phyloP scores from a whole-genome alignment of 2,797 vertebrate genomes.

The Hoplostethus mediterraneus region DNA sequence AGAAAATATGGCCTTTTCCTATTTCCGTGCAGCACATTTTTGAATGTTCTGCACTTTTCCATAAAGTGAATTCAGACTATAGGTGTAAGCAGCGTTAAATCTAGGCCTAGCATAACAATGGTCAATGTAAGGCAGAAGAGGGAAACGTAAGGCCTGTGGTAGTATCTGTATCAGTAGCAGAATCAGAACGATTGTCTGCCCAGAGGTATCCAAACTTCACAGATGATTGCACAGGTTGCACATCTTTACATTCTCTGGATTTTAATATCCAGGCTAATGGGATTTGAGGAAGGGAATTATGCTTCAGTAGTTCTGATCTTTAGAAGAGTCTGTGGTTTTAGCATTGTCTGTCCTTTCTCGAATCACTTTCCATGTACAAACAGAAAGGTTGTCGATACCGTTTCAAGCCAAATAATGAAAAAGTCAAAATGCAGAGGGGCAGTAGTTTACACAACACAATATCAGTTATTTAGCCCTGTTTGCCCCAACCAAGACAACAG shows the following conservation, averaged over 20 bases:
- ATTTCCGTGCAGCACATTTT: constrained; percentile 50
- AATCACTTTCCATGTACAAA: constrained; percentile 31
- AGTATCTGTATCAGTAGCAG: constrained; percentile 54
- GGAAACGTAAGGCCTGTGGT: constrained; percentile 84
- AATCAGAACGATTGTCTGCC: constrained; percentile 47
- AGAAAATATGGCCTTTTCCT: constrained; percentile 59
- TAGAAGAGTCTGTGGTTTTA: constrained; percentile 33
- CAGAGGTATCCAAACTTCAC: constrained; percentile 58
- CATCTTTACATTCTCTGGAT: constrained; percentile 64
- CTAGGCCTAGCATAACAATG: constrained; percentile 45
- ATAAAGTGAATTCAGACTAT: constrained; percentile 13
- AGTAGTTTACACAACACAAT: neutral
- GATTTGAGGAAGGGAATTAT: constrained; percentile 28
- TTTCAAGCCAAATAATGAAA: constrained; percentile 44
- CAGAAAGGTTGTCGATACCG: constrained; percentile 31
- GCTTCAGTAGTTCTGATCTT: constrained; percentile 40
- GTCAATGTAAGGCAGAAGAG: constrained; percentile 69
- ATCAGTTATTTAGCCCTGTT: neutral
- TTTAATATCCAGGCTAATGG: constrained; percentile 36
- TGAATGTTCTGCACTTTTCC: constrained; percentile 67
- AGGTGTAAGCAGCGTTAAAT: constrained; percentile 30
- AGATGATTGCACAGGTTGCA: constrained; percentile 24
- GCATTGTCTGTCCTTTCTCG: constrained; percentile 4
- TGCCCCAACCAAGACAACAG: neutral
- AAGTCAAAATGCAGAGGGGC: constrained; percentile 48